These are phyloP conservation scores for Mesoligia furuncula DNA, from an alignment of 2,888 invertebrate species.

Conservation along the genomic window DNA sequence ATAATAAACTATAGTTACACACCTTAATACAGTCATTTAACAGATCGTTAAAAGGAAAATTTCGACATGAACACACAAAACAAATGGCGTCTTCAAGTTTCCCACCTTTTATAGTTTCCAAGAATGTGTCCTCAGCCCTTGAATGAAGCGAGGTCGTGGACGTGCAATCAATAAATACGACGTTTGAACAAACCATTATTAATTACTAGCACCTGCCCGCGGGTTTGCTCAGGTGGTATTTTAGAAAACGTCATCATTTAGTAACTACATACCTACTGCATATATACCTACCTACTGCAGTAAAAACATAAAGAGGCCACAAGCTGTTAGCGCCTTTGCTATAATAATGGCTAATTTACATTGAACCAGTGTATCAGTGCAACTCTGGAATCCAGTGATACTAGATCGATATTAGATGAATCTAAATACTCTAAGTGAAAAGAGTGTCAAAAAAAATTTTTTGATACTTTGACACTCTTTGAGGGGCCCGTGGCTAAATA, in stretches of 20 bases:
- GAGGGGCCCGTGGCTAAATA: no score
- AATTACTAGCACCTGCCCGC: slow-evolving; percentile 54
- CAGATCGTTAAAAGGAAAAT: slow-evolving; percentile 57
- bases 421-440: not conserved
- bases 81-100: slow-evolving; percentile 53
- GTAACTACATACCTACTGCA: not conserved
- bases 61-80: slow-evolving; percentile 59
- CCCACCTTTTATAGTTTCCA: slow-evolving; percentile 67
- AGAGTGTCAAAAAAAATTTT: no score
- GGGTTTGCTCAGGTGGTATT: slow-evolving; percentile 13
- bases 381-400: not conserved
- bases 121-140: slow-evolving; percentile 72
- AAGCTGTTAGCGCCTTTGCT: not conserved
- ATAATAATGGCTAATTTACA: not conserved
- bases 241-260: not conserved
- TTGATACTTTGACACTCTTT: no score
- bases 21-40: slow-evolving; percentile 31
- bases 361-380: not conserved
- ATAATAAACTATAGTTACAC: slow-evolving; percentile 7
- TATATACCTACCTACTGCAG: not conserved
- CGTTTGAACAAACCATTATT: slow-evolving; percentile 67
- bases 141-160: slow-evolving; percentile 62
- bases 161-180: slow-evolving; percentile 65
- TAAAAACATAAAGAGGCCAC: not conserved
- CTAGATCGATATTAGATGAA: not conserved